Evolutionary conservation across 2,888 invertebrate genomes (phyloP).

Genomic region (Spisula subtruncata): DNA sequence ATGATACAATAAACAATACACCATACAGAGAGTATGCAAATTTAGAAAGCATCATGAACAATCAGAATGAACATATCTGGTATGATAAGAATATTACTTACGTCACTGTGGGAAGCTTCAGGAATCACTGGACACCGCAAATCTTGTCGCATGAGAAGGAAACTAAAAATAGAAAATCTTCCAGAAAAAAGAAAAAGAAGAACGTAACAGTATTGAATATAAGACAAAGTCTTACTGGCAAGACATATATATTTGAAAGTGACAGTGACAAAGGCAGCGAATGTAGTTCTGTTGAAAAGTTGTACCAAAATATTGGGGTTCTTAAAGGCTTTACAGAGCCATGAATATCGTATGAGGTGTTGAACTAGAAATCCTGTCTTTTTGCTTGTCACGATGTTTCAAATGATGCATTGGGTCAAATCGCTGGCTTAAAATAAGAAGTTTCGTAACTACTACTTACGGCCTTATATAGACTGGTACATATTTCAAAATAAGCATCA

Average conservation of each 20-base stretch:
- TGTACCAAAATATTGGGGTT: conserved; percentile 56
- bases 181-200: conserved; percentile 1
- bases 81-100: conserved; percentile 42
- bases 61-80: conserved; percentile 19
- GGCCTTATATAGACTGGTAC: no score
- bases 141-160: background rate
- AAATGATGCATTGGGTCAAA: no score
- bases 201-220: conserved; percentile 28
- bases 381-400: no score
- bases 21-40: conserved; percentile 1
- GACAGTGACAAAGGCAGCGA: conserved; percentile 28
- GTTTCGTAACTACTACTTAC: no score
- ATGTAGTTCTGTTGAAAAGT: conserved; percentile 50
- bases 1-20: conserved; percentile 10
- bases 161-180: background rate
- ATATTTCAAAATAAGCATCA: no score
- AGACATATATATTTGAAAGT: conserved; percentile 32
- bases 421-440: no score
- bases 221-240: conserved; percentile 44
- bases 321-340: conserved; percentile 40
- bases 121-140: background rate
- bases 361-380: background rate
- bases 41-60: background rate
- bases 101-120: conserved; percentile 22
- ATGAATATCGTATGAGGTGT: background rate